Base-by-base conservation (phyloP, 2,888 invertebrate species). In the Catocala fraxini region DNA sequence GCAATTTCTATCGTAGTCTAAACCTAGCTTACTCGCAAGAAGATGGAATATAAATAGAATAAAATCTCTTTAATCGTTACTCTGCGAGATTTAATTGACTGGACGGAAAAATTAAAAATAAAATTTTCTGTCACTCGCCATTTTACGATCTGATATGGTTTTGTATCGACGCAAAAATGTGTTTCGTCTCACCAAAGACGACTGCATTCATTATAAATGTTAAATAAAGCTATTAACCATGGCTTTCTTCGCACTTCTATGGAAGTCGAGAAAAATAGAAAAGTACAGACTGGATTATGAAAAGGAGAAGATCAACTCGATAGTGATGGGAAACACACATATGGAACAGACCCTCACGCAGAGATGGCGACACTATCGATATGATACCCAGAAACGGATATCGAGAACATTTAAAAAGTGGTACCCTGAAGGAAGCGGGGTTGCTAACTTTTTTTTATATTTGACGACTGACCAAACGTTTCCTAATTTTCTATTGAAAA, bases 401-500 rank as follows among this genome's bases (percentile, higher is more conserved):
- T 89, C 87, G 6, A 87, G 87, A 33, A 85, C 88, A 5, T 89
- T 93, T 39, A 84, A 81, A 56, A 85, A 82, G 67, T 82, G 80
- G 69, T 91, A 84, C 79, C 95, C 81, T 7, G 95, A 77, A 76
- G 91, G 83, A 80, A 94, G 81, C 6, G 81, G 80, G 0, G 65
- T 89, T 6, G 86, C 88, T 0, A 91, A 89, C 59, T 82, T 90
- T 46, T 77, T 87, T 42, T 66, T 85, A 6, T 88, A 86, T 61
- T 58, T 93, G 9, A 83, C 66, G 86, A 95, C 79, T 88, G 96
- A 79, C 91, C 96, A 75, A 71, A 88, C 88, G 0, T 86, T 92
- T 56, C 88, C 91, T 0, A 96, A 96, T 85, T 96, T 95, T 68
- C 84, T 96, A 3, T 58, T 95, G 13, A 97, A 96, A 80, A 96